Evolutionary conservation across 2,888 invertebrate species (phyloP), one percentile per base, ranked within the genome.

Genomic region (Lasius platythorax): DNA sequence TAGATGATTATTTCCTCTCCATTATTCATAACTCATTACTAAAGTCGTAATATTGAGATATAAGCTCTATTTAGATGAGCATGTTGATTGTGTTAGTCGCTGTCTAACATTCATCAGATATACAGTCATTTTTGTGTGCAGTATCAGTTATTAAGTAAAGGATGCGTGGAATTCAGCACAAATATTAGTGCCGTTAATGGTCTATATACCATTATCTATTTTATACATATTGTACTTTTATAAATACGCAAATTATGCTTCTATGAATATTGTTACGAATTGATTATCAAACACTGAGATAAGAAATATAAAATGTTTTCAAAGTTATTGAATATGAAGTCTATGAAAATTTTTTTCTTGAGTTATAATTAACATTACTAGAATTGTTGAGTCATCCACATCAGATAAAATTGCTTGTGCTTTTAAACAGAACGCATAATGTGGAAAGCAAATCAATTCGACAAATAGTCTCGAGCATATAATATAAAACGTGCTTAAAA

Each of bases 221-320:
- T 85, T 89, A 83, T 88, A 89, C 67, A 89, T 89, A 88, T 86
- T 79, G 72, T 86, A 83, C 85, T 87, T 85, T 89, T 89, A 87
- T 87, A 88, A 87, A 46, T 67, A 46, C 37, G 28, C 79, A 85
- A 88, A 75, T 83, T 68, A 61, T 70, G 74, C 74, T 63, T 58
- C 70, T 58, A 46, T 23, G 40, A 72, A 53, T 5, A 30, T 61
- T 79, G 72, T 43, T 78, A 72, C 11, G 30, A 37, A 78, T 70
- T 58, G 23, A 28, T 67, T 68, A 30, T 28, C 8, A 72, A 33
- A 58, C 18, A 79, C 46, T 56, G 23, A 70, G 50, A 83, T 64
- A 18, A 79, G 61, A 64, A 15, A 70, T 82, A 82, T 81, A 83
- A 30, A 53, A 50, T 68, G 70, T 84, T 72, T 76, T 82, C 66